Evolutionary conservation across 2,797 vertebrate genomes (phyloP), one percentile per base, ranked within the genome.

Genomic region (Apodemus agrarius): DNA sequence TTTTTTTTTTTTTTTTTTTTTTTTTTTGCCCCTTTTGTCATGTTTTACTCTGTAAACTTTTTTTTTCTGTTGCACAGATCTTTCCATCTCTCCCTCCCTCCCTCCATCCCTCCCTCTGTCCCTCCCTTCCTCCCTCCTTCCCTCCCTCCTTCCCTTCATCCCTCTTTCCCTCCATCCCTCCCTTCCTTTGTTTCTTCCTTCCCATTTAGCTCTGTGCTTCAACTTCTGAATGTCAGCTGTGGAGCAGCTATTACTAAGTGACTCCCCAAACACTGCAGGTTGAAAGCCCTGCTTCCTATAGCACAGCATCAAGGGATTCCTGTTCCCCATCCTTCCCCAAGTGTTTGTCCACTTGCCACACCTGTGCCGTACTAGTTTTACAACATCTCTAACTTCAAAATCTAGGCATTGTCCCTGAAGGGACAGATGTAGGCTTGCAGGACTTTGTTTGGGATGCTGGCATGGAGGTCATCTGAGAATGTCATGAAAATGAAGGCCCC

Each of bases 1-100:
- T 59, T 88, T 93, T 52, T 92, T 92, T 37, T 67, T n/a, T n/a
- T 82, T 94, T 90, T 29, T 13, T 31, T 63, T 92, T 92, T 59
- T 88, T 93, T 52, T 92, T 92, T 37, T 67, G 54, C 37, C 89
- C 63, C 10, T 10, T 12, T 12, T 79, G 31, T 80, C 40, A 19
- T 14, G 81, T 90, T 80, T 82, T 80, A 7, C 6, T 90, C 74
- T 95, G 16, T 17, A 1, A 52, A 75, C 22, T 7, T 89, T 87
- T 54, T 14, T 93, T 88, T 84, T 7, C 87, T 87, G 54, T 14
- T 93, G 1, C 24, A 24, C 0, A 54, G 10, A 6, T 8, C 61
- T 63, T 59, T 46, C 12, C 16, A 6, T 57, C 89, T 14, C 21
- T 24, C 82, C 85, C 10, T 57, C 11, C 22, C 13, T 61, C 85